Base-by-base conservation (phyloP, 2,113 vertebrate genomes). In the Anhinga anhinga region DNA sequence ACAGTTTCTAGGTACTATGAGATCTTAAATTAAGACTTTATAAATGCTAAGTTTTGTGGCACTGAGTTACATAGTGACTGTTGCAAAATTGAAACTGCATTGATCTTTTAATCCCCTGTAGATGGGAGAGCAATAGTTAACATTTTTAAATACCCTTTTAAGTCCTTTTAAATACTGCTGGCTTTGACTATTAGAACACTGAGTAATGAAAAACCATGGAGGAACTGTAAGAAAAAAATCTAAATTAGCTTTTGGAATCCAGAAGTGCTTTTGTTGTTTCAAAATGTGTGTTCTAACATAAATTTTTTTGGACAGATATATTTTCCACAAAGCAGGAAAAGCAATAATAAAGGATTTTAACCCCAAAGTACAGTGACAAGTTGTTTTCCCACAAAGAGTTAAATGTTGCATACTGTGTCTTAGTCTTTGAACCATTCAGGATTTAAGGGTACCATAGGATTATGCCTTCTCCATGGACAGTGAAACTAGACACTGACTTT, bases 221-320 rank as follows among this genome's bases (percentile, higher is more conserved):
- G 34, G 11, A 88, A 52, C 29, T 83, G 23, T 81, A 80, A 76
- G 29, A 78, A 47, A 42, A 16, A 34, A 56, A 49, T 13, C 0
- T 0, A 62, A 67, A 52, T 50, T 63, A 36, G 5, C 15, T 91
- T 93, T 94, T 34, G 19, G 26, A 78, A 84, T 78, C 13, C 11
- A 82, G 25, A 76, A 50, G 3, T 34, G 22, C 13, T 91, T 92
- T 59, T 0, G 10, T 4, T 91, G 71, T 82, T 95, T 92, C 56
- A 93, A 85, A 87, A 56, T 1, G 2, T 44, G 4, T 45, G 78
- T 88, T 36, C 36, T 70, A 61, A 22, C 7, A 14, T n/a, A 1
- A 3, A 0, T 3, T 44, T 38, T 53, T 66, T 3, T 2, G 7
- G 20, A 20, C 7, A 44, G 13, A 13, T 45, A 4, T 6, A 6